Evolutionary conservation across 2,113 vertebrate genomes (phyloP).

Genomic region (Callipepla squamata): DNA sequence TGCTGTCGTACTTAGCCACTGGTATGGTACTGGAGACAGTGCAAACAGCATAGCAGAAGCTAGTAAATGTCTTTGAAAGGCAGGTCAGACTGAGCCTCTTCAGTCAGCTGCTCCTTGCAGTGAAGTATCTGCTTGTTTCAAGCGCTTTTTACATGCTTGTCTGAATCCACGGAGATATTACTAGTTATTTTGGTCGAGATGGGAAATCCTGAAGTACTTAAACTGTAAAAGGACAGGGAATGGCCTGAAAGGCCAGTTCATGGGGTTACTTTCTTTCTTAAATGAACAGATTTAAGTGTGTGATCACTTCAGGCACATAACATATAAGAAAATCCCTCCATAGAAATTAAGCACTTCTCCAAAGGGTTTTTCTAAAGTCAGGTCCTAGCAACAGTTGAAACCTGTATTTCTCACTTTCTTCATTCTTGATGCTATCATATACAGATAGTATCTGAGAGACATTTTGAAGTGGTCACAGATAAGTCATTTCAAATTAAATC

Average conservation of each 20-base stretch:
- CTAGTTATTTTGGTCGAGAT: neutral
- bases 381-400: neutral
- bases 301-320: neutral
- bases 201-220: neutral
- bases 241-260: neutral
- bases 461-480: neutral
- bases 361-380: neutral
- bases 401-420: neutral
- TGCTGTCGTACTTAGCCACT: neutral
- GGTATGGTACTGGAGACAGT: neutral
- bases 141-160: neutral
- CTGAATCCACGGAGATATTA: neutral
- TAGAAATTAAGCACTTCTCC: neutral
- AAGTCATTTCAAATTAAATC: neutral
- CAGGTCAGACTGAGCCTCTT: neutral
- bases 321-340: neutral
- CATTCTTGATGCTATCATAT: neutral
- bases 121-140: neutral
- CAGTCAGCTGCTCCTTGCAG: accelerated
- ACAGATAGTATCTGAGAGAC: neutral
- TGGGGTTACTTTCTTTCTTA: neutral
- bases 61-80: neutral
- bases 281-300: neutral
- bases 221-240: neutral
- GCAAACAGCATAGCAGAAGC: neutral